phyloP scores from a whole-genome alignment of 2,797 vertebrate genomes.

The Leucoraja ocellata region DNA sequence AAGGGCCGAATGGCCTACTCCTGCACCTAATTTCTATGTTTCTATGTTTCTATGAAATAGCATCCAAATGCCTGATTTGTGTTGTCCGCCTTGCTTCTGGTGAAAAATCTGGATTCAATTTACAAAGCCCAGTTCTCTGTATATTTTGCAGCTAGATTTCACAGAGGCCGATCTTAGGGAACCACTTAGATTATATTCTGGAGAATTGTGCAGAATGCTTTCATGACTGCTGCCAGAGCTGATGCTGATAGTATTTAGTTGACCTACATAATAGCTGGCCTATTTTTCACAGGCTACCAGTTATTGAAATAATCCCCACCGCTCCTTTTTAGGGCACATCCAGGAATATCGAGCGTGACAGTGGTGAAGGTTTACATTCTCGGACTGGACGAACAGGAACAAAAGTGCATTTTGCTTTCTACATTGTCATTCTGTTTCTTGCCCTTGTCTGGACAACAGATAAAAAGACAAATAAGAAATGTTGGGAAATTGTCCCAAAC shows the following conservation, averaged over 20 bases:
- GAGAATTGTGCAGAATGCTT: not conserved
- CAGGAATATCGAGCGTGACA: not conserved
- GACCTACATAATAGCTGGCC: not conserved
- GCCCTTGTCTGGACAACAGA: not conserved
- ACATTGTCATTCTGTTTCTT: not conserved
- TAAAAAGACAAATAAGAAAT: not conserved
- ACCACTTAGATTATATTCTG: conserved; percentile 7
- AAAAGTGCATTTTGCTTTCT: not conserved
- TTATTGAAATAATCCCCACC: not conserved
- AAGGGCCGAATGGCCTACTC: too few species aligned
- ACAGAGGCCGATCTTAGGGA: not conserved
- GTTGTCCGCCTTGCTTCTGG: not conserved
- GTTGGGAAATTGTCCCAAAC: too few species aligned
- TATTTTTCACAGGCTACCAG: conserved; percentile 10
- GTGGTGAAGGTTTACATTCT: not conserved
- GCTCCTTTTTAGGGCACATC: not conserved
- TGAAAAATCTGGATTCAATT: not conserved
- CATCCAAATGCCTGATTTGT: not conserved
- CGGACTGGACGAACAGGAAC: not conserved
- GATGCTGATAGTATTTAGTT: not conserved
- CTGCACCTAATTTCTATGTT: too few species aligned
- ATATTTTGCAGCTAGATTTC: conserved; percentile 1
- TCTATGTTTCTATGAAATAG: too few species aligned
- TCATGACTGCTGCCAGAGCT: not conserved
- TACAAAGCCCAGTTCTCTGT: not conserved